A percentile compares a stretch with the other conserved stretches of the same genome.
Conservation (phyloP, 2,113 vertebrate species). For the Vanacampus margaritifer region DNA sequence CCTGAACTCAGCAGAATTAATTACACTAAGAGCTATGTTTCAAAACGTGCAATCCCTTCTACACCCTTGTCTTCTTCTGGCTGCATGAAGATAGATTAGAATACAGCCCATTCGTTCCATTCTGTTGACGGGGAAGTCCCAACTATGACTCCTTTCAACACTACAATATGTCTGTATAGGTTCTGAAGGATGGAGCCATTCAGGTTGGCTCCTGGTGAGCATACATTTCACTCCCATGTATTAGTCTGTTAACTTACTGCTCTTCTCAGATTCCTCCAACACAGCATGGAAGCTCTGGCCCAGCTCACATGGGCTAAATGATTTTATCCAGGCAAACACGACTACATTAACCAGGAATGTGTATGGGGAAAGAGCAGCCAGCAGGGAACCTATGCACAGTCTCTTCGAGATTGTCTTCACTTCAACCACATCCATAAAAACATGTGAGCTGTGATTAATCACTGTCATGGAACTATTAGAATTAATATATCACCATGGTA, state of each 20-base stretch:
- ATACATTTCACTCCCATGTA: conserved; percentile 48
- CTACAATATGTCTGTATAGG: neutral
- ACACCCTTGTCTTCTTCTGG: conserved; percentile 33
- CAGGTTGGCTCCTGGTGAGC: conserved; percentile 44
- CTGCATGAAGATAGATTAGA: conserved; percentile 30
- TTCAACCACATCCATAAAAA: conserved; percentile 13
- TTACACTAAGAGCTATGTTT: conserved; percentile 55
- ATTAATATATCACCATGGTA: neutral
- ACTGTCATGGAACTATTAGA: neutral
- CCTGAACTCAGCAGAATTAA: conserved; percentile 57
- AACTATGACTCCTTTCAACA: neutral
- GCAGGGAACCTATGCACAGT: conserved; percentile 6
- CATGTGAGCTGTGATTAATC: conserved; percentile 9
- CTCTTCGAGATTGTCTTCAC: conserved; percentile 39
- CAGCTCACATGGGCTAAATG: conserved; percentile 45
- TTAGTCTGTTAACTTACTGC: conserved; percentile 57
- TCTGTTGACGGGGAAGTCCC: conserved; percentile 10
- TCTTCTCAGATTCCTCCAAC: conserved; percentile 43
- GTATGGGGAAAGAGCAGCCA: conserved; percentile 22
- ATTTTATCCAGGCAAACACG: conserved; percentile 61
- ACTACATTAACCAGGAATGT: conserved; percentile 61
- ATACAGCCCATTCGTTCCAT: conserved; percentile 28
- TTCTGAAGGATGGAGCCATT: conserved; percentile 44
- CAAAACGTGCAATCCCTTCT: conserved; percentile 32
- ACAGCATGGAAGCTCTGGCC: conserved; percentile 28